Evolutionary conservation across 2,113 vertebrate genomes (phyloP).

Genomic region (Thalassoma bifasciatum): DNA sequence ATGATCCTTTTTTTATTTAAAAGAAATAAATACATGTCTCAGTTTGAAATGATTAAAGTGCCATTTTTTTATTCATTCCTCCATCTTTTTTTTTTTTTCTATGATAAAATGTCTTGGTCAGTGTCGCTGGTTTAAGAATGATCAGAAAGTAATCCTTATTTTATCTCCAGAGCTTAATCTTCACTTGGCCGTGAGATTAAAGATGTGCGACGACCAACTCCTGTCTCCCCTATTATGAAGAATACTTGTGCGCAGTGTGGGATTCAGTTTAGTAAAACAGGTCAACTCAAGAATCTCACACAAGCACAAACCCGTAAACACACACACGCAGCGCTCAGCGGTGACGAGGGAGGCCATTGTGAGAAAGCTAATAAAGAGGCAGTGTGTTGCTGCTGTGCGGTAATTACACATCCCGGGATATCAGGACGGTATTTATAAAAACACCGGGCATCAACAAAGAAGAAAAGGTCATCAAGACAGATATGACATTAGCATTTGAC

Average conservation of each 20-base stretch:
- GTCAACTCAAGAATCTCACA: constrained; percentile 36
- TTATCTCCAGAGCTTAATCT: neutral
- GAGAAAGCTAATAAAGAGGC: constrained; percentile 80
- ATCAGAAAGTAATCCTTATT: neutral
- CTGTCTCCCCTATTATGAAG: neutral
- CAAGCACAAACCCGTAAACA: constrained; percentile 22
- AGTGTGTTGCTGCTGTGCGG: constrained; percentile 62
- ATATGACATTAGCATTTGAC: constrained; percentile 71
- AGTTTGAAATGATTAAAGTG: too few relatives aligned
- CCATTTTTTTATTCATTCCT: too few relatives aligned
- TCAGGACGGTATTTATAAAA: constrained; percentile 78
- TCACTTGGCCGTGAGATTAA: neutral
- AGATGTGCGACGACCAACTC: neutral
- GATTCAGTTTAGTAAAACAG: constrained; percentile 19
- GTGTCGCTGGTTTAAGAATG: too few relatives aligned
- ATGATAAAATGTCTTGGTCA: too few relatives aligned
- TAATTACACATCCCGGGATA: constrained; percentile 81
- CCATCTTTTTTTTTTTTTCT: too few relatives aligned
- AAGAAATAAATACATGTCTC: too few relatives aligned
- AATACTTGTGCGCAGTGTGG: neutral
- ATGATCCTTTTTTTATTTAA: too few relatives aligned
- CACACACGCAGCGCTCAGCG: constrained; percentile 12
- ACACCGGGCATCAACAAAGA: constrained; percentile 72
- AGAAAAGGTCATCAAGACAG: constrained; percentile 77
- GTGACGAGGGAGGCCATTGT: constrained; percentile 68